These are phyloP conservation scores for Trachelus stipa DNA, from an alignment of 2,888 invertebrate genomes.

Conservation along the genomic window DNA sequence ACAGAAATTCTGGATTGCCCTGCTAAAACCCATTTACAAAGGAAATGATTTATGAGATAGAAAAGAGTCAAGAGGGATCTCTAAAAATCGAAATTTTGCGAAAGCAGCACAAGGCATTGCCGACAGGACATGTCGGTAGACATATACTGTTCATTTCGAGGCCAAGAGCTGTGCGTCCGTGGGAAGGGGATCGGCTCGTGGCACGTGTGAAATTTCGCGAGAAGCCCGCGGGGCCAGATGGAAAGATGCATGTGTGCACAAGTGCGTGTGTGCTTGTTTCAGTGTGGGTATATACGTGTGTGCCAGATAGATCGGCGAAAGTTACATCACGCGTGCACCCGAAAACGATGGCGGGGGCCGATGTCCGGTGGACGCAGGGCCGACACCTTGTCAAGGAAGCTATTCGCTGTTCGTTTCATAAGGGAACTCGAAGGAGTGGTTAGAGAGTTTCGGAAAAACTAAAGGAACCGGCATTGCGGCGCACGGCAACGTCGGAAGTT, in stretches of 20 bases:
- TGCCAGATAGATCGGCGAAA: conserved; percentile 31
- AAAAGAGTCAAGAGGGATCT: neutral
- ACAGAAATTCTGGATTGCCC: neutral
- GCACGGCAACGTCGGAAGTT: conserved; percentile 41
- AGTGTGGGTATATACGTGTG: conserved; percentile 21
- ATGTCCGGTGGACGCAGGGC: neutral
- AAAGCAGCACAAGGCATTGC: neutral
- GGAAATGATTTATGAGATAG: neutral
- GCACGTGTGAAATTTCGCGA: conserved; percentile 48
- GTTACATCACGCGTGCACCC: conserved; percentile 42
- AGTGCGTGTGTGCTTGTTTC: neutral
- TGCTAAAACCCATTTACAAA: neutral
- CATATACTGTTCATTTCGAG: conserved; percentile 36
- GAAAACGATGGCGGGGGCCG: neutral
- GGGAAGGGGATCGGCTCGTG: conserved; percentile 36
- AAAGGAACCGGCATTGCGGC: conserved; percentile 30
- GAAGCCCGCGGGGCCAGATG: conserved; percentile 20
- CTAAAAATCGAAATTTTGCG: neutral
- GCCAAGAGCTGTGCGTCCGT: conserved; percentile 36
- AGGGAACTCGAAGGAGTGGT: neutral
- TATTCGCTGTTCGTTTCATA: neutral
- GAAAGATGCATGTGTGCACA: neutral
- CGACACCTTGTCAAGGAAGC: neutral
- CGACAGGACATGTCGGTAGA: neutral
- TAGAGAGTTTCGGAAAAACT: conserved; percentile 21